Conservation (phyloP, 2,797 vertebrate species). For the Cyprinella venusta region DNA sequence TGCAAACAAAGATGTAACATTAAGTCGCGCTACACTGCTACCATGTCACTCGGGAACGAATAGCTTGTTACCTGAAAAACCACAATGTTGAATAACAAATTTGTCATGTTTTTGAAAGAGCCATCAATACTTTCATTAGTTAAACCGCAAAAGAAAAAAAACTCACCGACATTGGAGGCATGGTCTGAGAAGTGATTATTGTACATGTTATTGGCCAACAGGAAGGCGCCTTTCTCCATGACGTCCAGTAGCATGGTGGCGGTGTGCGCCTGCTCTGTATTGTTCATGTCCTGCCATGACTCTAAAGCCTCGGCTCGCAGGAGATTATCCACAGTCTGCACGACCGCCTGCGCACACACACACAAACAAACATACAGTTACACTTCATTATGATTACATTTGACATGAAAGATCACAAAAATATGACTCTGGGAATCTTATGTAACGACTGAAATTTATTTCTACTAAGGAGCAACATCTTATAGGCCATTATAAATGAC, state of each 20-base stretch:
- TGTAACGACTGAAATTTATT: neutral
- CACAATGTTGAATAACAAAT: neutral
- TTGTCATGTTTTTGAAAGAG: neutral
- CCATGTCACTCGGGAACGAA: neutral
- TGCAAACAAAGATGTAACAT: neutral
- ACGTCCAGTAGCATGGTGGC: constrained; percentile 95
- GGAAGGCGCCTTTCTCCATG: constrained; percentile 92
- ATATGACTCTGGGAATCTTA: neutral
- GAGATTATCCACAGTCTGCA: constrained; percentile 93
- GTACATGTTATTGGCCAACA: constrained; percentile 93
- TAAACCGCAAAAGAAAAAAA: neutral
- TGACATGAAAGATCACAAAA: neutral
- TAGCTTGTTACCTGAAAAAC: neutral
- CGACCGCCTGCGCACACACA: constrained; percentile 82
- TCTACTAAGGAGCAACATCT: constrained; percentile 28
- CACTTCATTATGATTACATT: constrained; percentile 11
- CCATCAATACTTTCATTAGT: neutral
- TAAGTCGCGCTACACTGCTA: neutral
- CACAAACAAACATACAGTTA: constrained; percentile 47
- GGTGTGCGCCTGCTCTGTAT: constrained; percentile 91
- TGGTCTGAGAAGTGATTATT: constrained; percentile 81
- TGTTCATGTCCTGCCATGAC: constrained; percentile 96
- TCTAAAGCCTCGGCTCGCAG: constrained; percentile 87
- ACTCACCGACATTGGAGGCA: constrained; percentile 78
- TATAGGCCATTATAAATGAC: constrained; percentile 50